phyloP scores from a whole-genome alignment of 2,797 vertebrate species.

The Bothrops alternatus region DNA sequence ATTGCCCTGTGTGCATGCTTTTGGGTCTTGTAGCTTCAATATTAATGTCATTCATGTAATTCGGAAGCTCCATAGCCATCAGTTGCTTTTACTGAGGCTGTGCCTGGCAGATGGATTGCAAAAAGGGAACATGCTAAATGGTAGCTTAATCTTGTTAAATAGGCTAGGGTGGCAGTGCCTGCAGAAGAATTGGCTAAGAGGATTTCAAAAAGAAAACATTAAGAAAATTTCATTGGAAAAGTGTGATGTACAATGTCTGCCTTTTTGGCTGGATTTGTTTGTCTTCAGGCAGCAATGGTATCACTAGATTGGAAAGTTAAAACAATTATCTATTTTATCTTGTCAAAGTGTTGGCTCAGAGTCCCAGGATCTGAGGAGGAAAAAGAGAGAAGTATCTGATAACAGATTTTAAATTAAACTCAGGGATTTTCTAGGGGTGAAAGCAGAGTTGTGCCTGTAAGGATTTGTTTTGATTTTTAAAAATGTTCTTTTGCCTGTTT shows the following conservation, averaged over 20 bases:
- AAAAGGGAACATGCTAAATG: not conserved
- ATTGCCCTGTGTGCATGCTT: not conserved
- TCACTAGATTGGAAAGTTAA: not conserved
- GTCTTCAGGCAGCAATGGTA: not conserved
- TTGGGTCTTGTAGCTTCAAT: not conserved
- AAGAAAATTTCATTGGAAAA: not conserved
- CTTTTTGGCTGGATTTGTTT: not conserved
- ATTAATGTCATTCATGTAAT: not conserved
- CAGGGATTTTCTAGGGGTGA: not conserved
- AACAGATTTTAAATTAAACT: not conserved
- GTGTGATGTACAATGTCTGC: not conserved
- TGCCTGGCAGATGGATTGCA: not conserved
- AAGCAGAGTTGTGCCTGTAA: not conserved
- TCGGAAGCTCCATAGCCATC: not conserved
- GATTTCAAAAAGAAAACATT: not conserved
- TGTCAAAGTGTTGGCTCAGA: not conserved
- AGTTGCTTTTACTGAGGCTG: not conserved
- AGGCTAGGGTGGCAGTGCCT: not conserved
- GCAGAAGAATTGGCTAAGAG: not conserved
- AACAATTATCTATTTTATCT: not conserved
- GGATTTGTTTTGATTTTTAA: not conserved
- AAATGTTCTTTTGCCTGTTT: not conserved
- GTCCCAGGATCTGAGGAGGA: not conserved
- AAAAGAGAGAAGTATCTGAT: not conserved
- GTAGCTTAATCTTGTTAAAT: not conserved